Evolutionary conservation across 23 tunicate genomes (phyloP), one percentile per base, ranked within the genome.

Genomic region (Trididemnum nubilum): DNA sequence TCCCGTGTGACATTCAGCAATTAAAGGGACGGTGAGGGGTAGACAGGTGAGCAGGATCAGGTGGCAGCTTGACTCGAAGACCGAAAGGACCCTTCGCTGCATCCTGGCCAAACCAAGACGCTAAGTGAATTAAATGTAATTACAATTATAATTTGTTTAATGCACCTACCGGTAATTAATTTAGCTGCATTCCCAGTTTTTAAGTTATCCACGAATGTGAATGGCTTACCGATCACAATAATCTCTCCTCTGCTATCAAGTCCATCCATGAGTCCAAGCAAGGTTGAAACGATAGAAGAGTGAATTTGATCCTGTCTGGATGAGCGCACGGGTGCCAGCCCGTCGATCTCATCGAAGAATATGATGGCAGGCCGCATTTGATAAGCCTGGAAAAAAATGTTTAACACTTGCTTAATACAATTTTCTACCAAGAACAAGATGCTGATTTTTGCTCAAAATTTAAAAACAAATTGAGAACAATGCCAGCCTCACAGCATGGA

Each of bases 261-360:
- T 5, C 98, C 98, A 79, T 94, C 98, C 95, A 94, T 89, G 81
- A 94, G 91, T 22, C 90, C 95, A 15, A 94, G 88, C 19, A 94
- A 81, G 2, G 98, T 94, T 37, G 95, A 85, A 5, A 94, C 98
- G 5, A 94, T 89, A 25, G 95, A 85, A 35, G 91, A 86, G 54
- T 94, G 95, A 65, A 89, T 86, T 37, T 89, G 95, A 82, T 85
- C 91, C 78, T 94, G 92, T 61, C 91, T 71, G 34, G 87, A 78
- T 30, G 98, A 89, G 24, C 98, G 75, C 5, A 85, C 88, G 23
- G 98, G 95, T 26, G 95, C 95, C 44, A 94, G 50, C 0, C 98
- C 98, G 61, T 94, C 98, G 36, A 94, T 89, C 67, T 94, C 98
- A 80, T 94, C 98, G 49, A 94, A 86, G 67, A 94, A 89, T 58